phyloP scores from a whole-genome alignment of 2,797 vertebrate species.

The Aldrovandia affinis region DNA sequence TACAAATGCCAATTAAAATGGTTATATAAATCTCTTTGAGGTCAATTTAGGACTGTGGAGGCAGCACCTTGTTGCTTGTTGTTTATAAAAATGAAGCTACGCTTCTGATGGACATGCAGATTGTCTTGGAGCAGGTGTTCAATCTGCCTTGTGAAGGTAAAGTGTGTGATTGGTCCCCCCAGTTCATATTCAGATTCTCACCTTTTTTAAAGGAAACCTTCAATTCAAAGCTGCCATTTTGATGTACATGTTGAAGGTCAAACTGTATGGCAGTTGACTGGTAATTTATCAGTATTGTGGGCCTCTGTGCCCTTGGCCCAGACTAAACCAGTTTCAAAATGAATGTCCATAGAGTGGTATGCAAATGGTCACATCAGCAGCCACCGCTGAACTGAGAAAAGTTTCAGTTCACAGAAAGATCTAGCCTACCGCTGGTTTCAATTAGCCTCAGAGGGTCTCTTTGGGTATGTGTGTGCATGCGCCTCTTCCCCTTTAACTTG shows the following conservation, averaged over 20 bases:
- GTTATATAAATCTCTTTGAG: too few relatives aligned
- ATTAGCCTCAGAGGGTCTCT: not conserved
- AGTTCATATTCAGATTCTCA: not conserved
- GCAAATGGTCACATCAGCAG: not conserved
- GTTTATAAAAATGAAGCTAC: too few relatives aligned
- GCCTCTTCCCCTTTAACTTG: not conserved
- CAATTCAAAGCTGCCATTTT: not conserved
- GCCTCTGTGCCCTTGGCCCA: too few relatives aligned
- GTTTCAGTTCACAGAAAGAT: not conserved
- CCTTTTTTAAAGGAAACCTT: not conserved
- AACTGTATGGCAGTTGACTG: not conserved
- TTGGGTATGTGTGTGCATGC: not conserved
- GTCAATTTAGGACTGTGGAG: too few relatives aligned
- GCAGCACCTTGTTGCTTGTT: too few relatives aligned
- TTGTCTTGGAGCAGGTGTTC: not conserved
- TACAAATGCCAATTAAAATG: too few relatives aligned
- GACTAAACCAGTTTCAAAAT: not conserved
- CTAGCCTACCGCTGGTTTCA: not conserved
- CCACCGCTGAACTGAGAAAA: not conserved
- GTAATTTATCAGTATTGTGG: not conserved
- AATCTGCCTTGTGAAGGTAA: not conserved
- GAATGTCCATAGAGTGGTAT: not conserved
- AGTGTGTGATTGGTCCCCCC: not conserved
- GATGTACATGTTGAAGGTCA: not conserved
- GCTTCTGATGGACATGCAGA: too few relatives aligned